phyloP scores from a whole-genome alignment of 2,113 vertebrate genomes.

The Tyto alba region DNA sequence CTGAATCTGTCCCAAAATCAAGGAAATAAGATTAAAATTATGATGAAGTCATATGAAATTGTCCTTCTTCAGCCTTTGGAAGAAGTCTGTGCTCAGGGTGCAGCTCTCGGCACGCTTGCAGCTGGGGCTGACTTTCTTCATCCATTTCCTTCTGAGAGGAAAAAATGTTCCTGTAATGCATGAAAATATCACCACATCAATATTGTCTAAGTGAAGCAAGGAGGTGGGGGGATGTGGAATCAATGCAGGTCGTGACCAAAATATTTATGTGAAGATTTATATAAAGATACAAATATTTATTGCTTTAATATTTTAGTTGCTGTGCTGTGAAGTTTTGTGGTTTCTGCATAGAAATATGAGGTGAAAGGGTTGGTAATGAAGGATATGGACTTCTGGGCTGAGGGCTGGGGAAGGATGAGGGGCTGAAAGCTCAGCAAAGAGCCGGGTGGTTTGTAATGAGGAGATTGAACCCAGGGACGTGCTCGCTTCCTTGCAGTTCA shows the following conservation, averaged over 20 bases:
- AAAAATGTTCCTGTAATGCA: background rate
- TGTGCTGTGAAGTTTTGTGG: background rate
- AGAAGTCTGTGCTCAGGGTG: background rate
- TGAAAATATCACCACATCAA: background rate
- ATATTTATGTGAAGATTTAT: background rate
- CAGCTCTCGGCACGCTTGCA: rapidly evolving
- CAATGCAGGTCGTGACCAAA: background rate
- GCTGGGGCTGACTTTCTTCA: background rate
- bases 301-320: background rate
- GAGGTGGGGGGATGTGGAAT: background rate
- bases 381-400: background rate
- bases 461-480: background rate
- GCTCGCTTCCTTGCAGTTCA: background rate
- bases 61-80: background rate
- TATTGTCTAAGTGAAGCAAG: background rate
- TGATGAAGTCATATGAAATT: background rate
- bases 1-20: background rate
- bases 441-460: background rate
- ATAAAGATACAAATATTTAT: background rate
- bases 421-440: background rate
- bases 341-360: background rate
- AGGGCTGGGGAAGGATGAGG: background rate
- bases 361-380: background rate
- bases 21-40: background rate
- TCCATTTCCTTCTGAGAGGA: background rate